Base-by-base conservation (phyloP, 1,140 invertebrate species). In the Drosophila athabasca region DNA sequence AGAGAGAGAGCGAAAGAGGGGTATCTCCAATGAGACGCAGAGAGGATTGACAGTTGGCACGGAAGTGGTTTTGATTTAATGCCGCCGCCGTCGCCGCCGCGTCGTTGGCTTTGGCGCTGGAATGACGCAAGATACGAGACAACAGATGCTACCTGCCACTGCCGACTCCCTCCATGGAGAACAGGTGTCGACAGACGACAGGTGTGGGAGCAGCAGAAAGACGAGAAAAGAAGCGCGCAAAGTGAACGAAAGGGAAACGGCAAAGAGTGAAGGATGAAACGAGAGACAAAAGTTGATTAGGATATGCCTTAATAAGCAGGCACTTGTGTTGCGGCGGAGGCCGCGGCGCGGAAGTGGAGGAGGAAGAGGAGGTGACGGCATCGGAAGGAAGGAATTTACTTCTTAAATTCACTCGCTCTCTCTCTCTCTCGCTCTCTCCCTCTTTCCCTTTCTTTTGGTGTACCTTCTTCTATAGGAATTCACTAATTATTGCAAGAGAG, bases 11-110 rank as follows among this genome's bases (percentile, higher is more conserved):
- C 17, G n/a, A 13, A 6, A 22, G 17, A 26, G 24, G 8, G 3
- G 9, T 13, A 11, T 11, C 35, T 13, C 35, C 11, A 39, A 11
- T 39, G 35, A 19, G 17, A 19, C 17, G 17, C 17, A 19, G 17
- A 19, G 31, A 19, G 57, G 60, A 69, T 52, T 69, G 72, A 49
- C 82, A 76, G 79, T 74, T 74, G 62, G 74, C 66, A 71, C 82
- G 82, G 82, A 85, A 85, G 83, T 85, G 82, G 82, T 82, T 85
- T 87, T 85, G 82, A 85, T 85, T 85, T 85, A 85, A 85, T 82
- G 74, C 73, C 75, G 74, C 73, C 75, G 81, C 72, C 31, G 24
- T 0, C 17, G 17, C 17, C 17, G 4, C 24, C 24, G 24, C 24
- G 31, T 1, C 11, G 35, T 11, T 39, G 1, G 35, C 35, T 39